Evolutionary conservation across 2,888 invertebrate species (phyloP).

Genomic region (Microchrysa polita): DNA sequence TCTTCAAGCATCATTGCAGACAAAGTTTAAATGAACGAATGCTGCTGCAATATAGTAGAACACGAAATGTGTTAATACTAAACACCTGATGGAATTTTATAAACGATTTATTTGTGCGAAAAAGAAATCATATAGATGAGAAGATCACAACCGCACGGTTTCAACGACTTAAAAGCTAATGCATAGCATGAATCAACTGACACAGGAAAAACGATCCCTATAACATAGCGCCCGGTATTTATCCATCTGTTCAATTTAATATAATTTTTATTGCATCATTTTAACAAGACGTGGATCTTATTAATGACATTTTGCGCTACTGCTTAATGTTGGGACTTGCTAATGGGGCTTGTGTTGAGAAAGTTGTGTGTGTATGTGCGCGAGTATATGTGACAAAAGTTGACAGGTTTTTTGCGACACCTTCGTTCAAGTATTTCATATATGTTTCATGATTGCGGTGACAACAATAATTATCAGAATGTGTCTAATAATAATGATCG

Average conservation of each 20-base stretch:
- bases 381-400: not conserved
- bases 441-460: not conserved
- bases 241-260: constrained; percentile 20
- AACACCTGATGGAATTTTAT: constrained; percentile 41
- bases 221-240: not conserved
- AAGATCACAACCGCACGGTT: not conserved
- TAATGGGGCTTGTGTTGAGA: not conserved
- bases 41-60: not conserved
- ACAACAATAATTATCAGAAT: constrained; percentile 38
- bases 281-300: constrained; percentile 15
- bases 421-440: not conserved
- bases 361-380: not conserved
- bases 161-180: not conserved
- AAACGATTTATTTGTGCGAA: not conserved
- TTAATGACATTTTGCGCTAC: constrained; percentile 13
- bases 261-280: constrained; percentile 36
- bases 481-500: constrained; percentile 40
- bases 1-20: not conserved
- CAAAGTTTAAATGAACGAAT: not conserved
- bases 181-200: not conserved
- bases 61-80: constrained; percentile 33
- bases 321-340: constrained; percentile 3
- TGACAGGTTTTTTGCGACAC: not conserved
- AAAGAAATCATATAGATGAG: constrained; percentile 9
- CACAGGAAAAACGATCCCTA: not conserved